Conservation (phyloP, 2,797 vertebrate genomes). For the Echiichthys vipera region DNA sequence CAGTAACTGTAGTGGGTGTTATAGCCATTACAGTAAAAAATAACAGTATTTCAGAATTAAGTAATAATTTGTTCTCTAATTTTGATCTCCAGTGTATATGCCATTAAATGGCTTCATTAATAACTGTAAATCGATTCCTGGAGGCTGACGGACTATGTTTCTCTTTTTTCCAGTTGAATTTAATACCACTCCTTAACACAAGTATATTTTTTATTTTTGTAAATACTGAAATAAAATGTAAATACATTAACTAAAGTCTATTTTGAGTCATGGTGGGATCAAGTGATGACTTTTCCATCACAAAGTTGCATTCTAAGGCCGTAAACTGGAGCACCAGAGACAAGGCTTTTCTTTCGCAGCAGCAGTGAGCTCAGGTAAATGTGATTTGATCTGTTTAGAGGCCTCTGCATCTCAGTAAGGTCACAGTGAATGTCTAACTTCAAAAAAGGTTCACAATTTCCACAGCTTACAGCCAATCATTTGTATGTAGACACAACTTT, state of each 20-base stretch:
- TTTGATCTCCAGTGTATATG: too few relatives aligned
- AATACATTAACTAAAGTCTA: conserved; percentile 34
- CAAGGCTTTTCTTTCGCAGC: neutral
- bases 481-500: neutral
- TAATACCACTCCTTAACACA: neutral
- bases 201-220: conserved; percentile 32
- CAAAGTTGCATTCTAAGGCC: neutral
- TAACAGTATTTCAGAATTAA: too few relatives aligned
- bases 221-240: conserved; percentile 37
- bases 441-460: neutral
- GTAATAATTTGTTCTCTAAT: too few relatives aligned
- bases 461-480: conserved; percentile 1
- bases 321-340: neutral
- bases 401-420: too few relatives aligned
- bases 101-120: neutral
- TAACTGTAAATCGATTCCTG: neutral
- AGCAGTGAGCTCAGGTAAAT: conserved; percentile 22
- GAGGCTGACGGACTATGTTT: neutral
- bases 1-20: too few relatives aligned
- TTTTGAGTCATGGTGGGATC: neutral
- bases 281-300: neutral
- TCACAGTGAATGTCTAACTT: neutral
- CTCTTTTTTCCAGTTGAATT: conserved; percentile 7
- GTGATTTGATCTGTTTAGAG: conserved; percentile 19
- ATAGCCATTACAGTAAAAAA: too few relatives aligned